Base-by-base conservation (phyloP, 2,888 invertebrate genomes). In the Malacosoma neustria region DNA sequence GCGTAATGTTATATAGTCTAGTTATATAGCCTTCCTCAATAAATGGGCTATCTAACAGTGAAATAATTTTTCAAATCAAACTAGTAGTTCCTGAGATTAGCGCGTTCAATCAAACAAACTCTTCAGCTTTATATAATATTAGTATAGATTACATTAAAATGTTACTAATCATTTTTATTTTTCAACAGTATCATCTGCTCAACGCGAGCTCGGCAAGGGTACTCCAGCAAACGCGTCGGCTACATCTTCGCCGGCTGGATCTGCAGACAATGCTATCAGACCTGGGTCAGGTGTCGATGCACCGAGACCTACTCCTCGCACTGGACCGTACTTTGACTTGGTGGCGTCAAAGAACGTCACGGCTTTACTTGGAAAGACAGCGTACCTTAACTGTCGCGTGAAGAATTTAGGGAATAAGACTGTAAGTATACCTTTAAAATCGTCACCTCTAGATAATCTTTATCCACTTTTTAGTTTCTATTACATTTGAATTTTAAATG, bases 401-500 rank as follows among this genome's bases (percentile, higher is more conserved):
- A 95, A 95, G 85, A 95, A 95, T 84, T 87, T 96, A 70, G 94
- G 94, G 50, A 96, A 96, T 87, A 93, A 94, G 86, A 95, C 96
- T 81, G 95, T 96, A 64, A 91, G 93, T 88, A 35, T n/a, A n/a
- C n/a, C n/a, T n/a, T n/a, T n/a, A n/a, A n/a, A n/a, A n/a, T n/a
- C n/a, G n/a, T n/a, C n/a, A n/a, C n/a, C n/a, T n/a, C n/a, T n/a
- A n/a, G n/a, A n/a, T n/a, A n/a, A n/a, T n/a, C n/a, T n/a, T n/a
- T n/a, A n/a, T n/a, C n/a, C n/a, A n/a, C n/a, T n/a, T n/a, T n/a
- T n/a, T n/a, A n/a, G n/a, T n/a, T n/a, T n/a, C n/a, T n/a, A n/a
- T n/a, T n/a, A n/a, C n/a, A n/a, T n/a, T n/a, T n/a, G n/a, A n/a
- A n/a, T n/a, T n/a, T n/a, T n/a, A n/a, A n/a, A n/a, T n/a, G n/a